Percentiles rank a stretch among this genome's conserved stretches.
Conservation (phyloP, 2,888 invertebrate genomes). For the Acleris sparsana region DNA sequence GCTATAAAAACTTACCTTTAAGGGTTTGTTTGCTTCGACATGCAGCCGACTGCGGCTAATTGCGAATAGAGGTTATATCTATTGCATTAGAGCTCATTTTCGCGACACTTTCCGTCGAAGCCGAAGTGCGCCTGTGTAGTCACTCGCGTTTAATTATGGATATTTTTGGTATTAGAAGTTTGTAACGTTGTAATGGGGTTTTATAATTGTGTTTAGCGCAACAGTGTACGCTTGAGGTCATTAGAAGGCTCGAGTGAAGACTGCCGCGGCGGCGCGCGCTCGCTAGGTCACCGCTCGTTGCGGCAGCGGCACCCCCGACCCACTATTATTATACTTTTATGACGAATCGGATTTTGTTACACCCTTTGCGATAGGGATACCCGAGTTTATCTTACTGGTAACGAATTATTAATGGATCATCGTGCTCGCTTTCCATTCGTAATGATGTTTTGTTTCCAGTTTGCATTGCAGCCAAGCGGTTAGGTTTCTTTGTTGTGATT, state of each 20-base stretch:
- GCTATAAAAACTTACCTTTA: constrained; percentile 38
- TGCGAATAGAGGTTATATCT: constrained; percentile 69
- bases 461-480: background rate
- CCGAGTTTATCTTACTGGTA: constrained; percentile 42
- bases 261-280: constrained; percentile 81
- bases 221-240: constrained; percentile 80
- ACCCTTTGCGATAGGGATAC: constrained; percentile 60
- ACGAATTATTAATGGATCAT: constrained; percentile 35
- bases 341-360: constrained; percentile 80
- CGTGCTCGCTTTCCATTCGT: constrained; percentile 31
- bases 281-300: constrained; percentile 73
- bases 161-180: constrained; percentile 15
- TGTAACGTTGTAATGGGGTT: constrained; percentile 18
- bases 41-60: constrained; percentile 62
- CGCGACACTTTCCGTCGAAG: constrained; percentile 49
- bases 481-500: background rate
- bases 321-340: constrained; percentile 84
- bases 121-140: constrained; percentile 64
- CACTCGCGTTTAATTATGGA: constrained; percentile 25
- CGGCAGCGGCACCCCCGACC: constrained; percentile 80
- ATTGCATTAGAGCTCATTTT: constrained; percentile 73
- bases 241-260: constrained; percentile 80
- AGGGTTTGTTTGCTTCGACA: constrained; percentile 37
- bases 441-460: constrained; percentile 28
- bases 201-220: constrained; percentile 53